Base-by-base conservation (phyloP, 2,797 vertebrate genomes). In the Pristis pectinata region DNA sequence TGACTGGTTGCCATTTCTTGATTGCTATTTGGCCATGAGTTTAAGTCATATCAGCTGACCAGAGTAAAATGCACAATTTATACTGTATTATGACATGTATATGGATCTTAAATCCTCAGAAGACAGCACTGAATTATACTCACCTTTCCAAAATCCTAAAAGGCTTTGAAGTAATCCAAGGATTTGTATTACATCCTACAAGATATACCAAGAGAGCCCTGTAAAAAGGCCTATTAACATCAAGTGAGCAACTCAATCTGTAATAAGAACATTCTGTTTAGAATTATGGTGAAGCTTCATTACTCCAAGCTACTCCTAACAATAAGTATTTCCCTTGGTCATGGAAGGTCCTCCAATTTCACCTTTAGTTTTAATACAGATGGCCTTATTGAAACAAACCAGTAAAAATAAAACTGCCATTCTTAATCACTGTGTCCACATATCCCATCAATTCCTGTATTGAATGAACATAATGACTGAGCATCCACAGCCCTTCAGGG, bases 1-100 rank as follows among this genome's bases (percentile, higher is more conserved):
- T 74, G 44, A 30, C 92, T 74, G 67, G 24, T 93, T 93, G 92
- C 24, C 41, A 74, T 67, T 93, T 72, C 92, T 49, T 93, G 8
- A 70, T 53, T 64, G 27, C 19, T 44, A 24, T 67, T 93, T 74
- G 67, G 70, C 92, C 41, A 49, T 93, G 67, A 74, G 27, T 74
- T 64, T 93, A 93, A 93, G 70, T 74, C 15, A 67, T 19, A 49
- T 93, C 44, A 34, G 64, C 70, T 93, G 92, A 49, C 64, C 70
- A 93, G 67, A 93, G 49, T 74, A 93, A 72, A 93, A 93, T 67
- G 67, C 41, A 74, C 41, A 92, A 93, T 93, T 93, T 93, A 49
- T 30, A 93, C 67, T 30, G 27, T 49, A 49, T 15, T 74, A 61
- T 74, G 67, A 72, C 92, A 74, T 53, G 70, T 49, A 72, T 44